Base-by-base conservation (phyloP, 2,113 vertebrate species). In the Proterorhinus semilunaris region DNA sequence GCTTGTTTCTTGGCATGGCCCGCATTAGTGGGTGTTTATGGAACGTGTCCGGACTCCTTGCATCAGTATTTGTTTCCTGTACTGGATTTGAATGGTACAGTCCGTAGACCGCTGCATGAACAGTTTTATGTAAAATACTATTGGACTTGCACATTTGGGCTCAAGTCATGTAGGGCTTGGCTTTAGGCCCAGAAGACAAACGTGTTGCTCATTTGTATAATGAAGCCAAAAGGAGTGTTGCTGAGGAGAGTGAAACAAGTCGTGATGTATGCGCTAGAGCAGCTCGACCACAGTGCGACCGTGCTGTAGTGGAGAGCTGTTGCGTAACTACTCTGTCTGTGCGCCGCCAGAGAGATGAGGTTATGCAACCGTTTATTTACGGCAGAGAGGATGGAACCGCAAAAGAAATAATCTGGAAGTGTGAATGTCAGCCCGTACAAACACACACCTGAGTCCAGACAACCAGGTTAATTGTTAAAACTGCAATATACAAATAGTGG, bases 341-440 rank as follows among this genome's bases (percentile, higher is more conserved):
- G 70, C 54, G 36, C 69, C 10, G 10, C 45, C 21, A 58, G 63
- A 61, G 47, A 59, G 65, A 70, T 66, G 65, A 44, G 48, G 16
- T 92, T 92, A 75, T 17, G 21, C 84, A 92, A 91, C 83, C 12
- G 67, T 68, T 82, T 86, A 85, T 81, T 86, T 81, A 78, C 54
- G 8, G 70, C 53, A 21, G 68, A 81, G 55, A 62, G 71, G 65
- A 78, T 65, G 53, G 62, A 63, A 72, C 36, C 43, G 65, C 50
- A 64, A 74, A 72, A 71, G 71, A 65, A 80, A 71, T 70, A 68
- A 82, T 75, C 72, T 75, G 65, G 49, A 73, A 65, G 48, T n/a
- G 70, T 83, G 69, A 11, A 55, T 27, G 68, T 63, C 27, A 5
- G 54, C 54, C 69, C 53, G 11, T 67, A 15, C 8, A 55, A 43